Evolutionary conservation across 2,113 vertebrate species (phyloP), one percentile per base, ranked within the genome.

Genomic region (Mionectes macconnelli): DNA sequence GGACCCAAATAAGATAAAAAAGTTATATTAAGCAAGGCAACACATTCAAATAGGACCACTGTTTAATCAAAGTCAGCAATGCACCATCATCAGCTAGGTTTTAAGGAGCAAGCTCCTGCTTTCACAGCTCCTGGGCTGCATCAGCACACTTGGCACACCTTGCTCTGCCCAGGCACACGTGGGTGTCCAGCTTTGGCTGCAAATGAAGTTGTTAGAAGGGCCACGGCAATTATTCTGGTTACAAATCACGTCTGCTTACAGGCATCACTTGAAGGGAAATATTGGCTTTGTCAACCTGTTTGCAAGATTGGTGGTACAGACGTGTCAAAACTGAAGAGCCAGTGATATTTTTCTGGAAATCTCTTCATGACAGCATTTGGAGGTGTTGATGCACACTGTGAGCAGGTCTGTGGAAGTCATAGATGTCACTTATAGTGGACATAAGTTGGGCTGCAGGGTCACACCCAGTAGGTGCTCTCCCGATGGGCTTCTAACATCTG

Each of bases 371-470:
- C 23, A 60, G 44, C 8, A 0, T 24, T 37, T 9, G 5, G 72
- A 66, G 56, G 30, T 42, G 70, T 7, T 50, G 44, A 33, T 25
- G 53, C 28, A 85, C 47, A 12, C 2, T 1, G 4, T 67, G 57
- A 64, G 33, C 30, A 8, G 24, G 22, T 31, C 57, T 28, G 35
- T 55, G 37, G 50, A 42, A 45, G 33, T 2, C 6, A 1, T 22
- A 3, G 0, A 11, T 40, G 45, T 75, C 57, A 8, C 45, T 28
- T 4, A 9, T 0, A 50, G 28, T 0, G 8, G 42, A 10, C 3
- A 1, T 9, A 17, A 57, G 11, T 19, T 10, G 6, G 57, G 22
- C 44, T 45, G 30, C 35, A 68, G 62, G 49, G 31, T 6, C 35
- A 47, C 20, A 57, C 23, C 20, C 25, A 33, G 23, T 18, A 28